phyloP scores from a whole-genome alignment of 2,113 vertebrate species.

The Sinocyclocheilus anshuiensis region DNA sequence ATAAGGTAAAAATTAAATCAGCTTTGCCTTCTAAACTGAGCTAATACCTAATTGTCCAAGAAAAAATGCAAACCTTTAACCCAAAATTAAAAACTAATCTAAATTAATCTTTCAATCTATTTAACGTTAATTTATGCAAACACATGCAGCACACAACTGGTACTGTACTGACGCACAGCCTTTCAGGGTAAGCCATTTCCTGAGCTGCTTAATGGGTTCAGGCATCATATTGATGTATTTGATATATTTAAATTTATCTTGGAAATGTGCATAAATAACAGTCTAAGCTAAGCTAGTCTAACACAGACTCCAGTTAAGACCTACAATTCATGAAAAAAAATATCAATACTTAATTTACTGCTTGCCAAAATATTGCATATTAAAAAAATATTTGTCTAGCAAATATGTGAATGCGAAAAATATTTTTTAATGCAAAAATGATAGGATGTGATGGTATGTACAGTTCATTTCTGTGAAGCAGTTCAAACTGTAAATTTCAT shows the following conservation, averaged over 20 bases:
- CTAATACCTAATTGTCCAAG: neutral
- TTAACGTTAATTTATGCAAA: neutral
- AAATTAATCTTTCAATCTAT: neutral
- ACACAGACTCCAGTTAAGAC: neutral
- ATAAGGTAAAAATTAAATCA: neutral
- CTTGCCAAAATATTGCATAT: neutral
- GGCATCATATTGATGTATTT: constrained; percentile 3
- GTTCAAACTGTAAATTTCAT: neutral
- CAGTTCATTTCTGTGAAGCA: neutral
- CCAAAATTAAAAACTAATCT: neutral
- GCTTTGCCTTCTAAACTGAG: neutral
- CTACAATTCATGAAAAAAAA: neutral
- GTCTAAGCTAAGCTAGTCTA: neutral
- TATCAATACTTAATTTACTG: neutral
- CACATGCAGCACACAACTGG: neutral
- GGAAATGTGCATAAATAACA: constrained; percentile 3
- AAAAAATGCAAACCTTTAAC: neutral
- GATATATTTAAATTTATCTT: neutral
- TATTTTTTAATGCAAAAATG: neutral
- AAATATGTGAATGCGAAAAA: constrained; percentile 1
- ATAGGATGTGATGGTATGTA: neutral
- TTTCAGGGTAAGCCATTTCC: neutral
- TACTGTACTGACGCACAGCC: neutral
- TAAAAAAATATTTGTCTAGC: neutral
- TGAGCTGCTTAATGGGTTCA: neutral